Base-by-base conservation (phyloP, 92 coral and sea anemone genomes). In the Epizoanthus scotinus region DNA sequence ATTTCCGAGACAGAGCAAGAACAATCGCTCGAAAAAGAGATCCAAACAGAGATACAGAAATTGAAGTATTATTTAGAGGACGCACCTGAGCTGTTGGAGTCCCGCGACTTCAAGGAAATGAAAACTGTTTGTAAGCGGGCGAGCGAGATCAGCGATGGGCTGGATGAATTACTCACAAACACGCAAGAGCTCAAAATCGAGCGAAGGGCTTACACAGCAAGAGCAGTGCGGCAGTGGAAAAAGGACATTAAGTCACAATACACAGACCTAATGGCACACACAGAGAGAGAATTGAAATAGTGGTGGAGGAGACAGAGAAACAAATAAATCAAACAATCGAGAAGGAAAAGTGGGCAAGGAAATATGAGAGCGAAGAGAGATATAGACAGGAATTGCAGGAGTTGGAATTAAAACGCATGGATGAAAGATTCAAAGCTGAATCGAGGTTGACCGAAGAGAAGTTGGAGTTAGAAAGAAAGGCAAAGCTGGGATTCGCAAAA, bases 201-300 rank as follows among this genome's bases (percentile, higher is more conserved):
- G 52, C 68, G 34, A 7, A 89, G 89, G 28, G 73, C 54, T 8
- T 25, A 58, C 34, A 67, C 88, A 27, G 66, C 63, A 74, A 73
- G 91, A 74, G 91, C 79, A 12, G 63, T 84, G 21, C 58, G 91
- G 52, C 91, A 88, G 57, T 84, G 91, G 89, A 84, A 84, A 60
- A 79, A 67, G 74, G 79, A 79, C 55, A 29, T 84, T 63, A 88
- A 88, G 66, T 67, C 72, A 18, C 75, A 49, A 20, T 88, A 79
- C 63, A 67, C 88, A 63, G 84, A 86, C 36, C 67, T 88, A 24
- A 22, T 73, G 52, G 92, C n/a, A n/a, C 55, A 44, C 25, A 61
- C 63, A 78, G 73, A 60, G 61, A 67, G 63, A 87, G 22, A 6
- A 67, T 87, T 8, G 61, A 58, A 72, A 68, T 25, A 77, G 67